phyloP scores from a whole-genome alignment of 2,888 invertebrate genomes.

The Cephus sareptanus region DNA sequence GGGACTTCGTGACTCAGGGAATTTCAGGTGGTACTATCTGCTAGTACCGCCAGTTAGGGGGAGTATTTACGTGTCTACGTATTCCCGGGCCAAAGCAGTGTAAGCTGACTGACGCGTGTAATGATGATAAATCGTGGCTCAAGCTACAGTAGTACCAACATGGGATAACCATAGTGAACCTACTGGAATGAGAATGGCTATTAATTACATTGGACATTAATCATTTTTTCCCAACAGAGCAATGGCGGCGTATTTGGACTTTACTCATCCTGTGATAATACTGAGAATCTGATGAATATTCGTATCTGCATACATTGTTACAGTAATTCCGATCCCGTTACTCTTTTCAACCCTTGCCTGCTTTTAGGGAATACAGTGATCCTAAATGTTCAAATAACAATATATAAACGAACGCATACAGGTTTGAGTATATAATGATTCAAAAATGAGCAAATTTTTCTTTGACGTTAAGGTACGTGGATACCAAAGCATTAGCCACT shows the following conservation, averaged over 20 bases:
- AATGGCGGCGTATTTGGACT: not conserved
- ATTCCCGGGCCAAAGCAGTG: not conserved
- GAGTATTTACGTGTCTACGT: not conserved
- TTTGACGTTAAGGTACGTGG: not conserved
- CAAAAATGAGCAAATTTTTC: not conserved
- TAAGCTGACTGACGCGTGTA: constrained; percentile 5
- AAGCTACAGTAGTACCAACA: not conserved
- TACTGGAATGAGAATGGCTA: not conserved
- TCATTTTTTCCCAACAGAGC: not conserved
- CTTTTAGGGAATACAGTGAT: not conserved
- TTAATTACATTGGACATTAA: constrained; percentile 9
- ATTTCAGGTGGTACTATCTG: not conserved
- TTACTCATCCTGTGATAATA: not conserved
- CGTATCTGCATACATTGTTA: not conserved
- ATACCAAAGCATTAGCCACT: not conserved
- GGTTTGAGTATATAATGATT: not conserved
- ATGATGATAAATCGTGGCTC: constrained; percentile 8
- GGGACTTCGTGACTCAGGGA: not conserved
- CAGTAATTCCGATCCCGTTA: not conserved
- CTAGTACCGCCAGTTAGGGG: not conserved
- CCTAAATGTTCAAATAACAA: not conserved
- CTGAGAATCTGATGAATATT: not conserved
- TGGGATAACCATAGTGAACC: not conserved
- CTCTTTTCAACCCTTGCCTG: not conserved
- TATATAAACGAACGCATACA: not conserved